Conservation (phyloP, 2,113 vertebrate genomes). For the Sphaerodactylus townsendi region DNA sequence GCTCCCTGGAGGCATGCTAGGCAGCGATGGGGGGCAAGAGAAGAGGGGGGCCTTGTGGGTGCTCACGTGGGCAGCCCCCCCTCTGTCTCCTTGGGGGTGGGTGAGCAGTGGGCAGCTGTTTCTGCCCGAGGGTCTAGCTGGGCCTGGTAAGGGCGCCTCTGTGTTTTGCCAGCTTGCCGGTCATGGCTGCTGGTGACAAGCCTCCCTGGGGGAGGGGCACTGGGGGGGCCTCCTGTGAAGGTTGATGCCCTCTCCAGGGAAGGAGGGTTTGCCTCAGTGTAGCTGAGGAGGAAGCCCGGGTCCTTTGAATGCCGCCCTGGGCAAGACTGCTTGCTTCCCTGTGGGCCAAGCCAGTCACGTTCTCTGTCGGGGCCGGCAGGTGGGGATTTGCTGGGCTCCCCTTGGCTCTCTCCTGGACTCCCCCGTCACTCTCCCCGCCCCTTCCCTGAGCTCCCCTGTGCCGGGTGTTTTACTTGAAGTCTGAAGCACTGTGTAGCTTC, state of each 20-base stretch:
- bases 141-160: constrained; percentile 26
- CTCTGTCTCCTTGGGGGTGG: constrained; percentile 45
- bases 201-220: constrained; percentile 37
- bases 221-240: neutral
- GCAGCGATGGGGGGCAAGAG: too few species aligned
- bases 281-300: fast-evolving
- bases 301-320: neutral
- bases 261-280: fast-evolving
- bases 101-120: constrained; percentile 71
- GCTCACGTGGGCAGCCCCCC: too few species aligned
- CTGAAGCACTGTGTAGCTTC: too few species aligned
- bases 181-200: constrained; percentile 36
- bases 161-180: constrained; percentile 52
- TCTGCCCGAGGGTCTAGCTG: constrained; percentile 47
- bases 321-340: too few species aligned
- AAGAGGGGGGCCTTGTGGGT: too few species aligned
- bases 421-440: too few species aligned
- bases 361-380: neutral
- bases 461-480: too few species aligned
- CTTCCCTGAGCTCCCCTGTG: too few species aligned
- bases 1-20: too few species aligned
- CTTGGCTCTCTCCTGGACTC: too few species aligned
- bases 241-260: neutral
- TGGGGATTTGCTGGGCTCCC: neutral
- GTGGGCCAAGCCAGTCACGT: too few species aligned